These are phyloP conservation scores for Drosophila paulistorum DNA, from an alignment of 1,140 invertebrate species.

Conservation along the genomic window DNA sequence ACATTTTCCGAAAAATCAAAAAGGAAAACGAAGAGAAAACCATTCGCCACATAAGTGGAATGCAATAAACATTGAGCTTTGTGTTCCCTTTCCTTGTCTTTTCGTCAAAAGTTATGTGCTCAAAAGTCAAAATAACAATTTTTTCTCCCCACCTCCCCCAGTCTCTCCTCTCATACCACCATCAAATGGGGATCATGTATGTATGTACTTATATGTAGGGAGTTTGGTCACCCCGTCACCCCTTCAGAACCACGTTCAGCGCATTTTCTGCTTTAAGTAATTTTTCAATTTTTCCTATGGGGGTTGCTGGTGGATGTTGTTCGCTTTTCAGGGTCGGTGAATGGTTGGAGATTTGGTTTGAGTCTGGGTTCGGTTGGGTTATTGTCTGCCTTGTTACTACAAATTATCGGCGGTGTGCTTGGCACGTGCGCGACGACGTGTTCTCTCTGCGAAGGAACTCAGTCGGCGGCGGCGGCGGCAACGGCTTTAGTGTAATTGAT, in stretches of 20 bases:
- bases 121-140: constrained; percentile 44
- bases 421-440: constrained; percentile 64
- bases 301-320: constrained; percentile 35
- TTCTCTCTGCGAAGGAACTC: not conserved
- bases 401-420: constrained; percentile 71
- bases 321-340: constrained; percentile 15
- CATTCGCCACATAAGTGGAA: constrained; percentile 50
- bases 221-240: not conserved
- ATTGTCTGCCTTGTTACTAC: constrained; percentile 69
- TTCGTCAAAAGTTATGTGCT: constrained; percentile 7
- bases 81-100: not conserved
- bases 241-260: constrained; percentile 31
- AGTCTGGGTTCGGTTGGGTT: not conserved
- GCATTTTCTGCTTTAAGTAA: constrained; percentile 56
- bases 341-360: constrained; percentile 33
- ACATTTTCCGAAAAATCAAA: too few species aligned
- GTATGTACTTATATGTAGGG: not conserved
- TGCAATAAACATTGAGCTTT: constrained; percentile 66
- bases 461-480: constrained; percentile 38
- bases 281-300: constrained; percentile 58
- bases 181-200: too few species aligned
- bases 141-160: not conserved
- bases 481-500: constrained; percentile 73
- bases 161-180: too few species aligned
- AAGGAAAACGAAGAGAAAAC: too few species aligned